Percentiles rank a stretch among this genome's conserved stretches.
Evolutionary conservation across 2,113 vertebrate species (phyloP).

Genomic region (Phycodurus eques): DNA sequence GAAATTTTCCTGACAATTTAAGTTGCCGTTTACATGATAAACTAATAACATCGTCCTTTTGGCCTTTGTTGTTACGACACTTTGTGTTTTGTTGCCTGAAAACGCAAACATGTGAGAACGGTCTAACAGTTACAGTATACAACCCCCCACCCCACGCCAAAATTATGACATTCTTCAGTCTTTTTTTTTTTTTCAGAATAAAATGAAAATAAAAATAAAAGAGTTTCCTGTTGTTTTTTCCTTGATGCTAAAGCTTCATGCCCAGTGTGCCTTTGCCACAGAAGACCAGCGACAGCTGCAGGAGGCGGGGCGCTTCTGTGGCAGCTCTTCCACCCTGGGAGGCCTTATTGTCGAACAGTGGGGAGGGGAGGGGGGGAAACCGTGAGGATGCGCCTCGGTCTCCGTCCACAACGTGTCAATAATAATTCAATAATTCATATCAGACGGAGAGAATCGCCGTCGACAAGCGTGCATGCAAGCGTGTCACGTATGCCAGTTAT

Average conservation of each 20-base stretch:
- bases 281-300: slow-evolving; percentile 58
- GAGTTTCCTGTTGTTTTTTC: too few species aligned
- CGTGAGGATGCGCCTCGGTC: slow-evolving; percentile 11
- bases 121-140: too few species aligned
- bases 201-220: too few species aligned
- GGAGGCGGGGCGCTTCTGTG: slow-evolving; percentile 23
- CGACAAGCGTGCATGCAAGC: slow-evolving; percentile 25
- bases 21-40: too few species aligned
- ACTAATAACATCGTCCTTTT: too few species aligned
- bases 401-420: background rate
- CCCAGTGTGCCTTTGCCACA: slow-evolving; percentile 33
- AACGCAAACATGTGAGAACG: too few species aligned
- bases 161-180: too few species aligned
- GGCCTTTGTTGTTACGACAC: too few species aligned
- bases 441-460: slow-evolving; percentile 21
- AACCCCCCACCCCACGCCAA: too few species aligned
- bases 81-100: too few species aligned
- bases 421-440: slow-evolving; percentile 16
- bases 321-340: slow-evolving; percentile 42
- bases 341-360: slow-evolving; percentile 9
- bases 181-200: too few species aligned
- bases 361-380: slow-evolving; percentile 8
- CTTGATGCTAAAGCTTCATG: slow-evolving; percentile 10
- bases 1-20: too few species aligned
- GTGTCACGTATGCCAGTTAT: slow-evolving; percentile 11